A percentile compares a stretch with the other conserved stretches of the same genome.
These are phyloP conservation scores for Plectrocnemia conspersa DNA, from an alignment of 1,140 invertebrate genomes.

Conservation along the genomic window DNA sequence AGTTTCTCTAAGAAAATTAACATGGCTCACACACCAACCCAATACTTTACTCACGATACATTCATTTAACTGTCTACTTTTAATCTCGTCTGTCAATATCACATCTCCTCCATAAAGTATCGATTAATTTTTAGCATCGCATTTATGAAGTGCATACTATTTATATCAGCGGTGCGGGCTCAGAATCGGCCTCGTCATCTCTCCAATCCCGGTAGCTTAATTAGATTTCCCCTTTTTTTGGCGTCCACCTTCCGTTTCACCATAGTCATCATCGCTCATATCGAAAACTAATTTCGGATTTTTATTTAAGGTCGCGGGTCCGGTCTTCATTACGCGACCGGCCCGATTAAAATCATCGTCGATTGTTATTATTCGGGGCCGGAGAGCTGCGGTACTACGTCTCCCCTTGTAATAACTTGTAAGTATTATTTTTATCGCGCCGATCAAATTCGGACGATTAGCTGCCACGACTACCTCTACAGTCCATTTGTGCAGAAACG, in stretches of 20 bases:
- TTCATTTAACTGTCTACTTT: no score
- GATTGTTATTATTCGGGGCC: slow-evolving; percentile 15
- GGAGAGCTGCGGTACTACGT: not conserved
- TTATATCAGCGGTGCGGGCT: no score
- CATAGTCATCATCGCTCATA: slow-evolving; percentile 31
- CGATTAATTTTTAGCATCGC: no score
- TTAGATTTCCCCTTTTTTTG: slow-evolving; percentile 32
- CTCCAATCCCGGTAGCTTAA: slow-evolving; percentile 34
- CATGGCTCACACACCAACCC: no score
- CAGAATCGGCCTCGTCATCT: slow-evolving; percentile 7
- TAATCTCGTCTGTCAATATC: no score
- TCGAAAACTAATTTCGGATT: slow-evolving; percentile 34
- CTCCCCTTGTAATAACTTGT: slow-evolving; percentile 24
- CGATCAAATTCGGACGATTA: slow-evolving; percentile 13
- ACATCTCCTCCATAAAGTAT: no score
- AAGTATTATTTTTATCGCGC: slow-evolving; percentile 22
- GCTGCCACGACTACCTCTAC: slow-evolving; percentile 2
- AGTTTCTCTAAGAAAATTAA: no score
- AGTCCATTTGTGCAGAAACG: no score
- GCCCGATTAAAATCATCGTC: slow-evolving; percentile 20
- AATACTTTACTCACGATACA: no score
- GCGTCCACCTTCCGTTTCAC: slow-evolving; percentile 20
- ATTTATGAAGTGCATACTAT: no score
- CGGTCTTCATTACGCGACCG: slow-evolving; percentile 18
- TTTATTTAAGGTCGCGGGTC: slow-evolving; percentile 15